Conservation (phyloP, 1,140 invertebrate species). For the Spodoptera litura region DNA sequence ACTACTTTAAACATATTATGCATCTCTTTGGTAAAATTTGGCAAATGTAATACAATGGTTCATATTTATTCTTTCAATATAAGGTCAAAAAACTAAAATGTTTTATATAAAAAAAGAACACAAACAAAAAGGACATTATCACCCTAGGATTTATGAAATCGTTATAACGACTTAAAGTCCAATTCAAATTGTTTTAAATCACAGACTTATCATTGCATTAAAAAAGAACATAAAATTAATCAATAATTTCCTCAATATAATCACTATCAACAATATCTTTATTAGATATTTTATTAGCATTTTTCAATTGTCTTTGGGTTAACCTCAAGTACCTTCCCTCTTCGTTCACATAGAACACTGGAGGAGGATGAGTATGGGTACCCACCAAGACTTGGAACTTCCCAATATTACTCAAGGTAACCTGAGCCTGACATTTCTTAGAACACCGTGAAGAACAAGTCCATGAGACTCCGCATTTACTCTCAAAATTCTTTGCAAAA, state of each 20-base stretch:
- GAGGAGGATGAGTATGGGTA: slow-evolving; percentile 63
- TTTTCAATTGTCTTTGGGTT: slow-evolving; percentile 48
- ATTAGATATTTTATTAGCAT: slow-evolving; percentile 8
- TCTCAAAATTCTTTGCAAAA: slow-evolving; percentile 64
- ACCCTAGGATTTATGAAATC: too few relatives aligned
- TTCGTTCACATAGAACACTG: slow-evolving; percentile 66
- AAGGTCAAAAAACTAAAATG: too few relatives aligned
- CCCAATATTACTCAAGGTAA: slow-evolving; percentile 59
- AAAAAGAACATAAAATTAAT: background rate
- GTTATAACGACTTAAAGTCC: too few relatives aligned
- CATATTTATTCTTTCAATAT: too few relatives aligned
- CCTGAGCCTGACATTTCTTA: slow-evolving; percentile 68
- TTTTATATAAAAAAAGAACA: too few relatives aligned
- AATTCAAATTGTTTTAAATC: too few relatives aligned
- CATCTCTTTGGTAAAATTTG: too few relatives aligned
- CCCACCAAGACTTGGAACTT: slow-evolving; percentile 60
- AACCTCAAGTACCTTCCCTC: slow-evolving; percentile 65
- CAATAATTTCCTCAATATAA: background rate
- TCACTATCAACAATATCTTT: background rate
- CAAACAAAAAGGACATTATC: too few relatives aligned
- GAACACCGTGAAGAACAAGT: slow-evolving; percentile 71
- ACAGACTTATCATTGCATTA: too few relatives aligned
- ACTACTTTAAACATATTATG: too few relatives aligned
- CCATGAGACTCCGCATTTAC: slow-evolving; percentile 62
- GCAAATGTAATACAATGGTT: too few relatives aligned